Evolutionary conservation across 1,140 invertebrate species (phyloP).

Genomic region (Oedothorax gibbosus): DNA sequence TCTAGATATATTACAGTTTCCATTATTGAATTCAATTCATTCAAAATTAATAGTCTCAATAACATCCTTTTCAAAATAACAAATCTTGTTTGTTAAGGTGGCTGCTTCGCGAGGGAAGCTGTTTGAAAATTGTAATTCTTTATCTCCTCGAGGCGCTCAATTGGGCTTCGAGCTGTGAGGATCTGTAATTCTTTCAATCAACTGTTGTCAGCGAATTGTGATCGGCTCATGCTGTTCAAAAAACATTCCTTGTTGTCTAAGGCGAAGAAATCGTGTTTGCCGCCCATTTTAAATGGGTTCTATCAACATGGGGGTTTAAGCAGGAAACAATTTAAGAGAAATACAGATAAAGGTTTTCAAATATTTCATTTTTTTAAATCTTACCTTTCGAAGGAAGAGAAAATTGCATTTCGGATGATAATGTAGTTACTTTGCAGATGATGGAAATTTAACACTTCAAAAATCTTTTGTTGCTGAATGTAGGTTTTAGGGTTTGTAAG

Average conservation of each 20-base stretch:
- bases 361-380: neutral
- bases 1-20: too few species aligned
- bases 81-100: too few species aligned
- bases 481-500: too few species aligned
- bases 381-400: too few species aligned
- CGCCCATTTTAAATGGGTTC: neutral
- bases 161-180: constrained; percentile 11
- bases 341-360: neutral
- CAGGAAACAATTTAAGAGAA: neutral
- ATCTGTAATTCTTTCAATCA: constrained; percentile 33
- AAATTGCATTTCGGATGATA: too few species aligned
- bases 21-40: too few species aligned
- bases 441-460: too few species aligned
- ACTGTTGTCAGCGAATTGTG: constrained; percentile 26
- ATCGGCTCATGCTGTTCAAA: neutral
- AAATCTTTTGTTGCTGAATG: too few species aligned
- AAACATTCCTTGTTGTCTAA: neutral
- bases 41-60: too few species aligned
- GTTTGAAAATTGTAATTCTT: constrained; percentile 44
- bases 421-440: too few species aligned
- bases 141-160: constrained; percentile 18
- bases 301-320: constrained; percentile 8
- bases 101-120: neutral
- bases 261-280: neutral
- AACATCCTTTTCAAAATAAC: too few species aligned